Evolutionary conservation across 2,888 invertebrate genomes (phyloP), one percentile per base, ranked within the genome.

Genomic region (Cephus pygmeus): DNA sequence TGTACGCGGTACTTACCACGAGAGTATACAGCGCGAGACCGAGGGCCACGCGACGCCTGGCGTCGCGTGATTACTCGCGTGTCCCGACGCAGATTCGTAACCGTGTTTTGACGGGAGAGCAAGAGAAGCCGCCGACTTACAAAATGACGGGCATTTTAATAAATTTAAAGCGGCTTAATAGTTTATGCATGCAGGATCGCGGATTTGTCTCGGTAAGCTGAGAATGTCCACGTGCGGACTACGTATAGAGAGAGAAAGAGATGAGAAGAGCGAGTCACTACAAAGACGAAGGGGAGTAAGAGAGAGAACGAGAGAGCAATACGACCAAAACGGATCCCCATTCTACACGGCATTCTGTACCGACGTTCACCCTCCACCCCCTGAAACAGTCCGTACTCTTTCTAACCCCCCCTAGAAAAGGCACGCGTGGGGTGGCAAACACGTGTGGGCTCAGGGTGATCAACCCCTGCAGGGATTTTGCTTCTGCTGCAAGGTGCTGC

Each of bases 171-270:
- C 89, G 85, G 89, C 88, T 90, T 86, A 86, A 77, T 75, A 91
- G 79, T 34, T 79, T 79, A 79, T 91, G 91, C 91, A 91, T 91
- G 90, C 90, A 89, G 89, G 87, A 88, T 90, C 90, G 88, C 85
- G 90, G 91, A 91, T 91, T 91, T 91, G 91, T 90, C 91, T 87
- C 90, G 91, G 89, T 90, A 90, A 91, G 90, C 91, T 90, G 90
- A 91, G 90, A 91, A 91, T 90, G 91, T 91, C 91, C 91, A 91
- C 90, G 91, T 91, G 91, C 86, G 83, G 77, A 68, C 31, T 73
- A 40, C 69, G 78, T 35, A 34, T 34, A 76, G 34, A 75, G 36
- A 76, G 76, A 78, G 78, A 73, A 73, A 69, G 69, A 73, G 69
- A 40, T 9, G n/a, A 15, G 23, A 31, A 73, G 75, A 79, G 68